Evolutionary conservation across 2,113 vertebrate genomes (phyloP).

Genomic region (Coptodon rendalli): DNA sequence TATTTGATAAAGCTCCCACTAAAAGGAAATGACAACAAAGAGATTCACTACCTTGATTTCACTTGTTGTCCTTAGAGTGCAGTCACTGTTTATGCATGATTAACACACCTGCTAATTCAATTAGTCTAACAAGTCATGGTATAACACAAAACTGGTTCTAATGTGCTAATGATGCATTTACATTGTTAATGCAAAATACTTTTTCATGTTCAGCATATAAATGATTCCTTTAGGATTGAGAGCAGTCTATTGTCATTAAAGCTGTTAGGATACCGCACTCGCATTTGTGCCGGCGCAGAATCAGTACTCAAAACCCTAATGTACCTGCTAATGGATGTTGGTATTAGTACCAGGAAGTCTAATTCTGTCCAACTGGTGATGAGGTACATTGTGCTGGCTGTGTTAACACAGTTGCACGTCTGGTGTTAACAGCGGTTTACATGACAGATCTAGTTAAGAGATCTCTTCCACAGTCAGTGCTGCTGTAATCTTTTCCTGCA

Average conservation of each 20-base stretch:
- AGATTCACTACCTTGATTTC: conserved; percentile 45
- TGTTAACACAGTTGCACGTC: neutral
- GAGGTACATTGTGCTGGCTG: neutral
- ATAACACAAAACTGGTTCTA: conserved; percentile 50
- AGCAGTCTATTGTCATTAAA: conserved; percentile 42
- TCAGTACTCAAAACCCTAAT: neutral
- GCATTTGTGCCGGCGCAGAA: neutral
- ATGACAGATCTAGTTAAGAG: neutral
- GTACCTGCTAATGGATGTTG: conserved; percentile 28
- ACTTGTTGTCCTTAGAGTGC: conserved; percentile 52
- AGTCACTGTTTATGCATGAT: conserved; percentile 65
- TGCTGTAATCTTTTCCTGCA: neutral
- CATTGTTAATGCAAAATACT: conserved; percentile 51
- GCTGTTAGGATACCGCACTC: neutral
- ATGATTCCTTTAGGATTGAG: conserved; percentile 39
- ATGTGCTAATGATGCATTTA: conserved; percentile 60
- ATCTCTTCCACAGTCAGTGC: neutral
- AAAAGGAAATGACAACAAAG: conserved; percentile 57
- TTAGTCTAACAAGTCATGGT: conserved; percentile 57
- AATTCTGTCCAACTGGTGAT: neutral
- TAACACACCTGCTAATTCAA: conserved; percentile 68
- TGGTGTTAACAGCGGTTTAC: neutral
- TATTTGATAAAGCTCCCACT: conserved; percentile 39
- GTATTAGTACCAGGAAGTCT: neutral
- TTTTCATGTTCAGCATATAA: conserved; percentile 26